Base-by-base conservation (phyloP, 2,888 invertebrate species). In the Drosophila meridionalis region DNA sequence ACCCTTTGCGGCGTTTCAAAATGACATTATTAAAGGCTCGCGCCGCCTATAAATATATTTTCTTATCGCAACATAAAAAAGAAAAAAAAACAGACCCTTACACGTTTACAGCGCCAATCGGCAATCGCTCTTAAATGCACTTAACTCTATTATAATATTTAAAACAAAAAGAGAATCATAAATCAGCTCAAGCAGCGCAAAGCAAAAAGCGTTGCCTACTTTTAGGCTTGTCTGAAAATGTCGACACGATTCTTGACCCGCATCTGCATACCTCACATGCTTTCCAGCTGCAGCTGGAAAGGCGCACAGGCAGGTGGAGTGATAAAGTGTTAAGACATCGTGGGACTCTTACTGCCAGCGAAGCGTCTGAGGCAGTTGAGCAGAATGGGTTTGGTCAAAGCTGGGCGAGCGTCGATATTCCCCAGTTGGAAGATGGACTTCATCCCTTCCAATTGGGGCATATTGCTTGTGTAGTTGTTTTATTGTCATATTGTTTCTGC, bases 1-100 rank as follows among this genome's bases (percentile, higher is more conserved):
- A 40, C 34, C 40, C 26, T 42, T 28, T 28, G 45, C n/a, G 32
- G 36, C 58, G 52, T 59, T 74, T 59, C 53, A 53, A 67, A 73
- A 58, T 48, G 34, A 47, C 60, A 60, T 52, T 57, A 64, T 75
- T 63, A 56, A 68, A 56, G 57, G 38, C 47, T n/a, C 36, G 32
- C 55, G 36, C 20, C 7, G 61, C 43, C 62, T n/a, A 67, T 73
- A 62, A 73, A 73, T 74, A 68, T 67, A 26, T 59, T 59, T 59
- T 42, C 62, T 67, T 68, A 73, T 68, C 73, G 58, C 67, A 20
- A 20, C 20, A 61, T 57, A 53, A 47, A 5, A 32, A 14, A 20
- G 8, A 26, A 47, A 11, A 43, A 20, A 26, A 12, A n/a, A 14
- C 40, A 12, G 12, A 14, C 40, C 34, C 57, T 47, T 14, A 50